Evolutionary conservation across 2,113 vertebrate genomes (phyloP).

Genomic region (Tetraodon nigroviridis): DNA sequence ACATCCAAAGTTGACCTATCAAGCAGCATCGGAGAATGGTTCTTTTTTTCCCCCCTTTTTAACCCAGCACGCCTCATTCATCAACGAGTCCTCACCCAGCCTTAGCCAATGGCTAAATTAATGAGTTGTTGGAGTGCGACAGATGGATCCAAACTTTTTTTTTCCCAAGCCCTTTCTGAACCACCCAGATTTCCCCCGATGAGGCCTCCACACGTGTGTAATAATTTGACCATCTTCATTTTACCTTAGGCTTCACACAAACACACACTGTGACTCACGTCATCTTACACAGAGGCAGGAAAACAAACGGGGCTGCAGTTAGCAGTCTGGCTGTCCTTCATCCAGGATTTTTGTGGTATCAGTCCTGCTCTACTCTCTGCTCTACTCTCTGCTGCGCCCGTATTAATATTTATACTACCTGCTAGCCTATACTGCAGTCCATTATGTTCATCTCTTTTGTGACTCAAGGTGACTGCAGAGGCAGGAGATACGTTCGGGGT

Average conservation of each 20-base stretch:
- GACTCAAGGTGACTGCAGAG: slow-evolving; percentile 48
- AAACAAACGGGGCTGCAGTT: slow-evolving; percentile 39
- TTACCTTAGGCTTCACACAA: not conserved
- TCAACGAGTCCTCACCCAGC: not conserved
- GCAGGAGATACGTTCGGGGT: slow-evolving; percentile 14
- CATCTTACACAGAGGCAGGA: slow-evolving; percentile 26
- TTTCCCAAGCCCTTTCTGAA: not conserved
- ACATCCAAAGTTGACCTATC: slow-evolving; percentile 54
- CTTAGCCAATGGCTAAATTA: not conserved
- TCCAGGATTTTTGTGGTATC: slow-evolving; percentile 8
- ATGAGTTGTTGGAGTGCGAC: slow-evolving; percentile 7
- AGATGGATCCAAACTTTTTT: too few species aligned
- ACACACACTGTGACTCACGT: slow-evolving; percentile 18
- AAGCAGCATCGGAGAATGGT: slow-evolving; percentile 36
- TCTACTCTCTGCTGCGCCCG: slow-evolving; percentile 22
- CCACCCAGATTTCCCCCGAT: slow-evolving; percentile 1
- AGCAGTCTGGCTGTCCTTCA: slow-evolving; percentile 55
- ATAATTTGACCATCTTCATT: slow-evolving; percentile 13
- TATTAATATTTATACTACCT: slow-evolving; percentile 64
- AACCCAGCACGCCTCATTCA: slow-evolving; percentile 5
- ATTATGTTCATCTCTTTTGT: slow-evolving; percentile 45
- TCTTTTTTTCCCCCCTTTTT: slow-evolving; percentile 26
- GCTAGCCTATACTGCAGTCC: slow-evolving; percentile 41
- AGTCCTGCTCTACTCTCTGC: slow-evolving; percentile 4
- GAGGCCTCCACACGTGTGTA: not conserved